Evolutionary conservation across 2,888 invertebrate genomes (phyloP).

Genomic region (Metopia argyrocephala): DNA sequence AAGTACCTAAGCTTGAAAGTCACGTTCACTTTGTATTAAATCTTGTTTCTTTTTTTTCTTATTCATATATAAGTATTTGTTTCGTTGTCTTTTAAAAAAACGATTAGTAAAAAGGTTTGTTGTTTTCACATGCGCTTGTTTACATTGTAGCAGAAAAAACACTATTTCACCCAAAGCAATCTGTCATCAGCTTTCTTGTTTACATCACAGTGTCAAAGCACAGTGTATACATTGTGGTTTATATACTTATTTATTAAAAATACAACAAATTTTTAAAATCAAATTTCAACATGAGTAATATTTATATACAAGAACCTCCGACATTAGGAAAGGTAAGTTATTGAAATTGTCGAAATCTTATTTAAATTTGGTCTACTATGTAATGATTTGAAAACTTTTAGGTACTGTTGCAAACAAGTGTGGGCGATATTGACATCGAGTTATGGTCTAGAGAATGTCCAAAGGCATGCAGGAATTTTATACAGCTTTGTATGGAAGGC

Average conservation of each 20-base stretch:
- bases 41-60: no score
- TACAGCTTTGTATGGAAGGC: slow-evolving; percentile 97
- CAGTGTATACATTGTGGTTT: no score
- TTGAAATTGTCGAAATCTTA: not conserved
- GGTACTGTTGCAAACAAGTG: slow-evolving; percentile 94
- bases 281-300: slow-evolving; percentile 90
- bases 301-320: slow-evolving; percentile 98
- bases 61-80: no score
- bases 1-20: no score
- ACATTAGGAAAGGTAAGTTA: slow-evolving; percentile 92
- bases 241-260: not conserved
- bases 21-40: no score
- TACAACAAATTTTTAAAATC: not conserved
- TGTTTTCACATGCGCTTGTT: no score
- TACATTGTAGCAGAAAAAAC: no score
- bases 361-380: not conserved
- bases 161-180: no score
- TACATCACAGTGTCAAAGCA: no score
- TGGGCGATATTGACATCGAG: slow-evolving; percentile 98
- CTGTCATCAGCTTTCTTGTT: no score
- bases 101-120: no score
- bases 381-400: slow-evolving; percentile 73
- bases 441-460: slow-evolving; percentile 98
- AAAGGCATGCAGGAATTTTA: slow-evolving; percentile 90
- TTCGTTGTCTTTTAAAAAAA: no score